Evolutionary conservation across 2,113 vertebrate species (phyloP).

Genomic region (Pterophyllum scalare): DNA sequence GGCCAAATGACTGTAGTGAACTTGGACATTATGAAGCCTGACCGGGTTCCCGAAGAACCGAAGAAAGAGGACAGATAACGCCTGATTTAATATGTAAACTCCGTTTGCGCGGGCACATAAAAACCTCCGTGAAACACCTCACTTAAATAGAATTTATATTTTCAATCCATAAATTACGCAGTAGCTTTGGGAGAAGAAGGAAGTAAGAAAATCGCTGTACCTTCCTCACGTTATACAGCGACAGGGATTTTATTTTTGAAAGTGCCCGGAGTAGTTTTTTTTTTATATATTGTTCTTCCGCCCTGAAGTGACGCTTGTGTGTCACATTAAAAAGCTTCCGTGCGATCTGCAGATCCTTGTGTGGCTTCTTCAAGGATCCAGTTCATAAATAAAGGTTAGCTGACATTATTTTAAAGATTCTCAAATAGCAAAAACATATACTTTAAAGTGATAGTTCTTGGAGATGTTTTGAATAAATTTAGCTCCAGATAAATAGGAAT

Average conservation of each 20-base stretch:
- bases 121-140: neutral
- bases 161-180: neutral
- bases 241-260: conserved; percentile 60
- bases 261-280: neutral
- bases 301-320: neutral
- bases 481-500: neutral
- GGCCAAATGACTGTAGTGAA: conserved; percentile 81
- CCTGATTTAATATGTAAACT: neutral
- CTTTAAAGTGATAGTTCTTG: accelerated
- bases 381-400: conserved; percentile 44
- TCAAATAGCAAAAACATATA: neutral
- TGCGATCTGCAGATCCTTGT: neutral
- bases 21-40: conserved; percentile 67
- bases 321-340: conserved; percentile 58
- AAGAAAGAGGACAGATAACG: neutral
- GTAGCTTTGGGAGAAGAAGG: neutral
- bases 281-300: accelerated
- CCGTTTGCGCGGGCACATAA: neutral
- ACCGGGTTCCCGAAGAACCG: neutral
- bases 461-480: neutral
- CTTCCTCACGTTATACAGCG: neutral
- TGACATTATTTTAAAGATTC: neutral
- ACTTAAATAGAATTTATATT: neutral
- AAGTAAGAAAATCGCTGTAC: neutral
- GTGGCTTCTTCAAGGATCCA: neutral